Percentiles rank a stretch among this genome's conserved stretches.
Conservation (phyloP, 2,797 vertebrate genomes). For the Bucorvus abyssinicus region DNA sequence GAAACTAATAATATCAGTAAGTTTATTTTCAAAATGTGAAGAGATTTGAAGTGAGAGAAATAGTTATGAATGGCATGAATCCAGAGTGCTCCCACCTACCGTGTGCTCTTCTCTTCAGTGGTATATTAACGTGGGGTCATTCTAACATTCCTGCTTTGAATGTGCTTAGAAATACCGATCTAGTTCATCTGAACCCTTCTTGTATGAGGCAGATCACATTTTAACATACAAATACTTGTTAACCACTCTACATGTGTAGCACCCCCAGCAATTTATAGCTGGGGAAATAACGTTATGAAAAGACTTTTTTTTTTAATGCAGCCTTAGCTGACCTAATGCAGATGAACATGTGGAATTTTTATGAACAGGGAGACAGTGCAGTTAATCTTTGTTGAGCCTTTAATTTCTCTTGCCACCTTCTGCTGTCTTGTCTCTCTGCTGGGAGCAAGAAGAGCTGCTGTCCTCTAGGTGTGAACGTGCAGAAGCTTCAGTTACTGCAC, state of each 20-base stretch:
- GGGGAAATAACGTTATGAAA: neutral
- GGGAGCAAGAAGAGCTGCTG: neutral
- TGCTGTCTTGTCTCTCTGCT: neutral
- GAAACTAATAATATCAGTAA: neutral
- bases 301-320: neutral
- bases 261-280: neutral
- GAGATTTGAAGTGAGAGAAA: neutral
- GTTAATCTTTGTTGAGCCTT: neutral
- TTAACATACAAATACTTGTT: neutral
- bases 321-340: neutral
- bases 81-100: neutral
- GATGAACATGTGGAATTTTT: neutral
- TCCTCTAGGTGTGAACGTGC: neutral
- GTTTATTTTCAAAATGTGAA: neutral
- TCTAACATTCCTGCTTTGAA: neutral
- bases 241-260: neutral
- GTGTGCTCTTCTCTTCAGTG: neutral
- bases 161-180: neutral
- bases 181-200: neutral
- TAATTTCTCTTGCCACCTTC: neutral
- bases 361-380: neutral
- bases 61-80: neutral
- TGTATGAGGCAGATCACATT: neutral
- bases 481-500: neutral
- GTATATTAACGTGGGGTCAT: neutral